Percentiles rank a stretch among this genome's conserved stretches.
Evolutionary conservation across 2,113 vertebrate genomes (phyloP).

Genomic region (Cinclus cinclus): DNA sequence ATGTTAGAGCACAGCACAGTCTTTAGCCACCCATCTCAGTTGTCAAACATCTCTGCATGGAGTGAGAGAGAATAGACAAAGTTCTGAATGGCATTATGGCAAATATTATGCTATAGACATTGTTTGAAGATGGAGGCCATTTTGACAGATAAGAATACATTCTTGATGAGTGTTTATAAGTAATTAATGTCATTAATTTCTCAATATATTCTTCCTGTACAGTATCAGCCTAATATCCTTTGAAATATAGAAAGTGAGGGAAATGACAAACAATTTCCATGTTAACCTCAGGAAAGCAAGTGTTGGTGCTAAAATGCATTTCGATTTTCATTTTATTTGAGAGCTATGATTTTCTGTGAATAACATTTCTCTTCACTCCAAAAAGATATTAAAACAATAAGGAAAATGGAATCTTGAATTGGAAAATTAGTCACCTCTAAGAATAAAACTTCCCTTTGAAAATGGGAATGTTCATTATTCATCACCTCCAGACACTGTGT

Average conservation of each 20-base stretch:
- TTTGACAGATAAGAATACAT: neutral
- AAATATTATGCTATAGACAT: neutral
- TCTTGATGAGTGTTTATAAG: neutral
- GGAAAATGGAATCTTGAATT: neutral
- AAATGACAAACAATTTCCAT: neutral
- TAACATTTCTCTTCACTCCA: neutral
- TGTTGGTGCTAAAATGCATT: neutral
- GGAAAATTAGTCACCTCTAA: neutral
- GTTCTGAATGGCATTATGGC: neutral
- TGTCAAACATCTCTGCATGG: neutral
- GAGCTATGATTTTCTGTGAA: neutral
- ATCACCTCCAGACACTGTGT: neutral
- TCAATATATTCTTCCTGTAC: neutral
- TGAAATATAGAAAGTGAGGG: neutral
- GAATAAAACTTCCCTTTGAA: slow-evolving; percentile 14
- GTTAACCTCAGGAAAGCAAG: neutral
- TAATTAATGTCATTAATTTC: neutral
- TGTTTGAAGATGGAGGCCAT: neutral
- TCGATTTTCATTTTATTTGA: neutral
- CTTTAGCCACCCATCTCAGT: neutral
- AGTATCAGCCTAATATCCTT: neutral
- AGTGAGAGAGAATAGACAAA: neutral
- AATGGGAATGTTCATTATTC: slow-evolving; percentile 16
- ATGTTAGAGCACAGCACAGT: neutral
- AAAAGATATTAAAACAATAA: neutral